Evolutionary conservation across 1,140 invertebrate genomes (phyloP).

Genomic region (Caenorhabditis latens): DNA sequence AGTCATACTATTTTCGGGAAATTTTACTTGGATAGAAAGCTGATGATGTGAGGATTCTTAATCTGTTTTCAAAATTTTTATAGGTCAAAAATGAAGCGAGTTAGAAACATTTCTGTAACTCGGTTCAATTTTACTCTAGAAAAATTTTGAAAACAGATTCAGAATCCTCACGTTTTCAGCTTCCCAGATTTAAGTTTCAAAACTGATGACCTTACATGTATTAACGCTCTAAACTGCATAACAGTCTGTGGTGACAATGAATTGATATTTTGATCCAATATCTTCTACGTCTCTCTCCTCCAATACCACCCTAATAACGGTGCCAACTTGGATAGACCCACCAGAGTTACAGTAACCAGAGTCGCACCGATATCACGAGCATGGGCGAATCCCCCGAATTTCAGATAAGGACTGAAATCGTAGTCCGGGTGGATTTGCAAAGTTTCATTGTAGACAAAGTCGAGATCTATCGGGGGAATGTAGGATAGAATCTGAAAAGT

Average conservation of each 20-base stretch:
- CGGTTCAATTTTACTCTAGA: too few relatives aligned
- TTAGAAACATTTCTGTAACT: too few relatives aligned
- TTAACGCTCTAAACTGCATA: conserved; percentile 6
- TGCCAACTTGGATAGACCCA: neutral
- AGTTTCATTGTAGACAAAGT: neutral
- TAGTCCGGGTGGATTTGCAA: neutral
- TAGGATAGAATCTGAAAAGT: conserved; percentile 12
- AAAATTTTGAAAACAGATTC: too few relatives aligned
- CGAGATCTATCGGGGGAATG: conserved; percentile 25
- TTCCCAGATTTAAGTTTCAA: too few relatives aligned
- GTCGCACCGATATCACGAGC: conserved; percentile 3
- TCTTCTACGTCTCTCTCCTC: neutral
- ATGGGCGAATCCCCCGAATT: conserved; percentile 17
- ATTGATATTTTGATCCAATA: conserved; percentile 3
- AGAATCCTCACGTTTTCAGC: too few relatives aligned
- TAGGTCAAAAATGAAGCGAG: too few relatives aligned
- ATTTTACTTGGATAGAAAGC: too few relatives aligned
- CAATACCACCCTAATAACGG: neutral
- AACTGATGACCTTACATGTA: conserved; percentile 44
- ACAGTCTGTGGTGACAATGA: neutral
- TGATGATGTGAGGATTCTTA: too few relatives aligned
- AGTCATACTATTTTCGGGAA: too few relatives aligned
- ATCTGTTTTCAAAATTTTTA: too few relatives aligned
- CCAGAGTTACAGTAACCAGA: neutral
- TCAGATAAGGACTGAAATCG: neutral